These are phyloP conservation scores for Xyrichtys novacula DNA, from an alignment of 2,797 vertebrate genomes.

Conservation along the genomic window DNA sequence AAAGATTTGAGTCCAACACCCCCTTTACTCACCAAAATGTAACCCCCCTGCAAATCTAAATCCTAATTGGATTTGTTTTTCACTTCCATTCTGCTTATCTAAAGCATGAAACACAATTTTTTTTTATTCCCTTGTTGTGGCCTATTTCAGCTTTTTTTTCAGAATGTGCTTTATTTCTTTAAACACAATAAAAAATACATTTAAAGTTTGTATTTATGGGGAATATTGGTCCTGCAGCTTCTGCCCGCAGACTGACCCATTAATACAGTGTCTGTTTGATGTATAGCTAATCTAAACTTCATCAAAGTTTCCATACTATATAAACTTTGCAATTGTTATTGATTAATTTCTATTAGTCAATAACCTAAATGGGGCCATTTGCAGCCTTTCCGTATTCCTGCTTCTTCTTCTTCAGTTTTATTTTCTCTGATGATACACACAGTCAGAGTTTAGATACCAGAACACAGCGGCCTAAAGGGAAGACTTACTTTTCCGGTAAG, in stretches of 20 bases:
- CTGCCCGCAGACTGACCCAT: neutral
- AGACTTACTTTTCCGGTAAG: too few species aligned
- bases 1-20: too few species aligned
- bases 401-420: neutral
- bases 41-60: too few species aligned
- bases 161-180: too few species aligned
- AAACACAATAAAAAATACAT: neutral
- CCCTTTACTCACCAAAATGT: too few species aligned
- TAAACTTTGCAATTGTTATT: neutral
- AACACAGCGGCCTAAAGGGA: too few species aligned
- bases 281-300: neutral
- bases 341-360: neutral
- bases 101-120: too few species aligned
- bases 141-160: too few species aligned
- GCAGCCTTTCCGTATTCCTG: neutral
- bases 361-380: neutral
- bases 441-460: too few species aligned
- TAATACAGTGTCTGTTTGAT: conserved; percentile 5
- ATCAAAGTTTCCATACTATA: neutral
- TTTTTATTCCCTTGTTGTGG: too few species aligned
- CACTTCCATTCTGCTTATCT: too few species aligned
- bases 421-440: neutral
- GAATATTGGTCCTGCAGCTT: neutral
- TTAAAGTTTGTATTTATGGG: neutral
- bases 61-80: too few species aligned